Percentiles rank a stretch among this genome's conserved stretches.
Conservation (phyloP, 2,797 vertebrate species). For the Sebastes kiyomatsui region DNA sequence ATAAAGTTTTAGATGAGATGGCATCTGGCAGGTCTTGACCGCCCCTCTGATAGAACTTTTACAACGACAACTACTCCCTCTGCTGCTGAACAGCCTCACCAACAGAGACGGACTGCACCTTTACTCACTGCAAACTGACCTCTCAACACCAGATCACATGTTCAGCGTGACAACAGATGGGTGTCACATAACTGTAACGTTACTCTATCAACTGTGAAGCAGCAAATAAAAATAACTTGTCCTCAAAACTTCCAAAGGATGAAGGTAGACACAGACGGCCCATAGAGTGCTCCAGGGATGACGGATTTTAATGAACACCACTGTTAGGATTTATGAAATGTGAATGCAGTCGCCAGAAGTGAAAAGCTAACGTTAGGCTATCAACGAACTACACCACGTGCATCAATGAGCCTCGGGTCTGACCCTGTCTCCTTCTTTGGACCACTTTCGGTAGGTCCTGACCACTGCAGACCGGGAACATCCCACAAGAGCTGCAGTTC, state of each 20-base stretch:
- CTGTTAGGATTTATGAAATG: too few species aligned
- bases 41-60: conserved; percentile 1
- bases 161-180: not conserved
- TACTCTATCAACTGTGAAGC: not conserved
- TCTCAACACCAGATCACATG: not conserved
- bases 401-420: too few species aligned
- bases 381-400: too few species aligned
- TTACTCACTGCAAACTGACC: not conserved
- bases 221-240: not conserved
- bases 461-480: too few species aligned
- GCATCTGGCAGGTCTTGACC: conserved; percentile 5
- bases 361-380: too few species aligned
- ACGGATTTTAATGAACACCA: too few species aligned
- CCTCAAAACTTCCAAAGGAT: not conserved
- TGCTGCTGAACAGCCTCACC: conserved; percentile 37
- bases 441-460: rapidly evolving
- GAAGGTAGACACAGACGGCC: not conserved
- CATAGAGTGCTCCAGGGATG: too few species aligned
- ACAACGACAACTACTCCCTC: conserved; percentile 47
- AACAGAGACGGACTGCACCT: not conserved
- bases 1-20: conserved; percentile 47
- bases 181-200: not conserved
- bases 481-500: too few species aligned
- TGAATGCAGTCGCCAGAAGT: too few species aligned
- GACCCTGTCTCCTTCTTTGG: too few species aligned